Evolutionary conservation across 2,888 invertebrate genomes (phyloP).

Genomic region (Cheilosia scutellata): DNA sequence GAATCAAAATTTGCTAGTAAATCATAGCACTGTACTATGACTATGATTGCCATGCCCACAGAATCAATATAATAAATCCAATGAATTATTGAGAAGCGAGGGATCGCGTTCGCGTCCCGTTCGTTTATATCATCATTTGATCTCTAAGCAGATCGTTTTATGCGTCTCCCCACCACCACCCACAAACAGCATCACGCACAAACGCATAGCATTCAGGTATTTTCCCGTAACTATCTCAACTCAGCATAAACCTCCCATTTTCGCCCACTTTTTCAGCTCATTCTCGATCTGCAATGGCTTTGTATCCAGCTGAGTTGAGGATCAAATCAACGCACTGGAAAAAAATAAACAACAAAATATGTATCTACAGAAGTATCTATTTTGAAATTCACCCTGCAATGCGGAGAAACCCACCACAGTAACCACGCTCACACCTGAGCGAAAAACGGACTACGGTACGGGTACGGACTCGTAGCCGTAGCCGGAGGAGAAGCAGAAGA

Average conservation of each 20-base stretch:
- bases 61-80: slow-evolving; percentile 41
- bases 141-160: slow-evolving; percentile 39
- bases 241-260: slow-evolving; percentile 54
- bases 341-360: slow-evolving; percentile 26
- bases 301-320: slow-evolving; percentile 63
- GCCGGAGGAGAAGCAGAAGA: slow-evolving; percentile 55
- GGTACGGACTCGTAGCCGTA: slow-evolving; percentile 25
- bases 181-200: slow-evolving; percentile 31
- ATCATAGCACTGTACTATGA: slow-evolving; percentile 18
- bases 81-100: slow-evolving; percentile 44
- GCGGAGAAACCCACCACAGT: slow-evolving; percentile 55
- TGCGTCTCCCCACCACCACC: slow-evolving; percentile 19
- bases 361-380: slow-evolving; percentile 33
- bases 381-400: slow-evolving; percentile 47
- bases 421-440: slow-evolving; percentile 55
- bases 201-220: slow-evolving; percentile 4
- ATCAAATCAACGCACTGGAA: slow-evolving; percentile 53
- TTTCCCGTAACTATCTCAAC: slow-evolving; percentile 38
- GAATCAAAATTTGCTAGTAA: slow-evolving; percentile 36
- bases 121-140: slow-evolving; percentile 55
- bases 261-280: slow-evolving; percentile 53
- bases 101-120: slow-evolving; percentile 44
- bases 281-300: slow-evolving; percentile 45
- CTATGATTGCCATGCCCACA: slow-evolving; percentile 8
- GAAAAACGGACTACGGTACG: not conserved